A percentile compares a stretch with the other conserved stretches of the same genome.
These are phyloP conservation scores for Petrolisthes cinctipes DNA, from an alignment of 2,888 invertebrate genomes.

Conservation along the genomic window DNA sequence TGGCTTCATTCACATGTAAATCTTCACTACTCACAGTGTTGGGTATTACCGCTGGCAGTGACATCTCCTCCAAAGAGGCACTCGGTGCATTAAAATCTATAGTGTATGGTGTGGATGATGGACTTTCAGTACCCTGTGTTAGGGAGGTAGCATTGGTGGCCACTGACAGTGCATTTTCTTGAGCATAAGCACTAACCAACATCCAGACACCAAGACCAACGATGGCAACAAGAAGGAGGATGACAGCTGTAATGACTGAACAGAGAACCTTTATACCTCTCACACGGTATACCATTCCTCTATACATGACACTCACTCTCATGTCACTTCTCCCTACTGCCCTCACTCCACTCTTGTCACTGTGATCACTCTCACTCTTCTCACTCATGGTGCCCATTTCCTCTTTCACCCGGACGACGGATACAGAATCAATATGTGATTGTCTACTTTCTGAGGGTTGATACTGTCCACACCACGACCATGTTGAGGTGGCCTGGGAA, in stretches of 20 bases:
- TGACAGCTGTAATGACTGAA: slow-evolving; percentile 61
- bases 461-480: no score
- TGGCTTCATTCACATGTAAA: slow-evolving; percentile 42
- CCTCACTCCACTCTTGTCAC: slow-evolving; percentile 15
- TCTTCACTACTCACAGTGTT: slow-evolving; percentile 8
- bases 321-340: slow-evolving; percentile 29
- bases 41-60: slow-evolving; percentile 21
- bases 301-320: slow-evolving; percentile 62
- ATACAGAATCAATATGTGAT: no score
- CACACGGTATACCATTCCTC: slow-evolving; percentile 63
- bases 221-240: slow-evolving; percentile 60
- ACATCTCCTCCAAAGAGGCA: slow-evolving; percentile 34
- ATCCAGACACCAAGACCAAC: slow-evolving; percentile 63
- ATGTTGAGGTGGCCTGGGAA: not conserved
- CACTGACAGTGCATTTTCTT: slow-evolving; percentile 16
- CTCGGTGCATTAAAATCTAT: slow-evolving; percentile 58
- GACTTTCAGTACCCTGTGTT: not conserved
- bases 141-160: slow-evolving; percentile 23
- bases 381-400: slow-evolving; percentile 33
- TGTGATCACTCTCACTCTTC: slow-evolving; percentile 23
- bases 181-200: slow-evolving; percentile 56
- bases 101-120: slow-evolving; percentile 39
- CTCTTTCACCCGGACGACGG: no score
- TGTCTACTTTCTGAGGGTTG: no score
- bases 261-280: slow-evolving; percentile 64